Conservation (phyloP, 2,888 invertebrate genomes). For the Mactromeris polynyma region DNA sequence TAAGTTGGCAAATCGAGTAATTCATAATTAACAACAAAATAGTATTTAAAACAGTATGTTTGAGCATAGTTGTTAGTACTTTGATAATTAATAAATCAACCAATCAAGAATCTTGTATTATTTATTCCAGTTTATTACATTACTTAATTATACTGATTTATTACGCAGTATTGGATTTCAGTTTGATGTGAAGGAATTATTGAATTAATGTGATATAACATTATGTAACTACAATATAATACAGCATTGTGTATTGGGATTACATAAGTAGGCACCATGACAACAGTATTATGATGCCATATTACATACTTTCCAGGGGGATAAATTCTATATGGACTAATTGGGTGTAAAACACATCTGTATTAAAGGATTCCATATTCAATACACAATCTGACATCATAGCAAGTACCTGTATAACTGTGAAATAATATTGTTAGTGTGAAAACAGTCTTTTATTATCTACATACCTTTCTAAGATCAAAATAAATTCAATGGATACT, state of each 20-base stretch:
- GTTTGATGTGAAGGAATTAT: background rate
- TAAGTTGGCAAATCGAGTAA: background rate
- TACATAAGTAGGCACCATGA: background rate
- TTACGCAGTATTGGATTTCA: background rate
- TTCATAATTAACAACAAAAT: too few species aligned
- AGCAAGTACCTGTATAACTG: background rate
- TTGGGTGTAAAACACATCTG: slow-evolving; percentile 10
- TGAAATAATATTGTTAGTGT: background rate
- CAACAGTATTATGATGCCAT: slow-evolving; percentile 42
- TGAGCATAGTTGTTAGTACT: too few species aligned
- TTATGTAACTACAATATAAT: background rate
- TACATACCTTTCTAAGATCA: background rate
- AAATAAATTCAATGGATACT: background rate
- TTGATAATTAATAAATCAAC: too few species aligned
- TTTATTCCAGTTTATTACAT: too few species aligned
- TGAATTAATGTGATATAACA: background rate
- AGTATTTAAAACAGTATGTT: too few species aligned
- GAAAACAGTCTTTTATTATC: background rate
- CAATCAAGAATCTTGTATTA: too few species aligned
- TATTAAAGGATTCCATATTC: background rate
- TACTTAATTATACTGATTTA: too few species aligned
- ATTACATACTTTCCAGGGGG: slow-evolving; percentile 28
- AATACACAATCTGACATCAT: slow-evolving; percentile 13
- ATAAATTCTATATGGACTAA: background rate
- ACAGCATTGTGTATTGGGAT: background rate